Evolutionary conservation across 2,113 vertebrate genomes (phyloP).

Genomic region (Mirounga angustirostris): DNA sequence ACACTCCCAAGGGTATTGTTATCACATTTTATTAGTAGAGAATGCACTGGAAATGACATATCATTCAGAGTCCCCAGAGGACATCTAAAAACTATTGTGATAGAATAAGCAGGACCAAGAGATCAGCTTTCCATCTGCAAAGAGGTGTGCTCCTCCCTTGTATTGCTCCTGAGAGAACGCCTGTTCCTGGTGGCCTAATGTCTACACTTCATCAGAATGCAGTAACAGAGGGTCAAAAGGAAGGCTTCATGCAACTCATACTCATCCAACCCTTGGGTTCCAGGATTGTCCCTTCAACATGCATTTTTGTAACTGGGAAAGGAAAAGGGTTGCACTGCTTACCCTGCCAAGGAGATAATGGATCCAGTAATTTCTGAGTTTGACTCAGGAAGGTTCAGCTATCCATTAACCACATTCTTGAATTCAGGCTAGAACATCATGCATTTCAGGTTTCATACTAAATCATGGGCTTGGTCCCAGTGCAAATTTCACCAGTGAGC

Average conservation of each 20-base stretch:
- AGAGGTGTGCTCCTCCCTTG: conserved; percentile 7
- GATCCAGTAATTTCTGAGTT: conserved; percentile 74
- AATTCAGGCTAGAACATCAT: conserved; percentile 68
- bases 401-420: conserved; percentile 64
- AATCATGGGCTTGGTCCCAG: neutral
- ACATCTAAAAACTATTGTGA: conserved; percentile 1
- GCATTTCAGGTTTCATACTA: conserved; percentile 55
- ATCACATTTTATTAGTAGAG: conserved; percentile 40
- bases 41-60: neutral
- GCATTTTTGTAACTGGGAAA: conserved; percentile 37
- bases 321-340: neutral
- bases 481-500: neutral
- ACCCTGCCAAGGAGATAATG: conserved; percentile 72
- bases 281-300: conserved; percentile 63
- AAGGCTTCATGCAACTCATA: conserved; percentile 64
- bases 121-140: neutral
- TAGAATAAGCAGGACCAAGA: neutral
- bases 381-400: conserved; percentile 75
- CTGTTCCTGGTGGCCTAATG: conserved; percentile 58
- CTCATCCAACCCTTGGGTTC: conserved; percentile 72
- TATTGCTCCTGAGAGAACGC: neutral
- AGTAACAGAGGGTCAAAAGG: conserved; percentile 68
- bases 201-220: conserved; percentile 81
- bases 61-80: neutral
- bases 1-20: neutral